Evolutionary conservation across 2,888 invertebrate genomes (phyloP), one percentile per base, ranked within the genome.

Genomic region (Drosophila kuntzei): DNA sequence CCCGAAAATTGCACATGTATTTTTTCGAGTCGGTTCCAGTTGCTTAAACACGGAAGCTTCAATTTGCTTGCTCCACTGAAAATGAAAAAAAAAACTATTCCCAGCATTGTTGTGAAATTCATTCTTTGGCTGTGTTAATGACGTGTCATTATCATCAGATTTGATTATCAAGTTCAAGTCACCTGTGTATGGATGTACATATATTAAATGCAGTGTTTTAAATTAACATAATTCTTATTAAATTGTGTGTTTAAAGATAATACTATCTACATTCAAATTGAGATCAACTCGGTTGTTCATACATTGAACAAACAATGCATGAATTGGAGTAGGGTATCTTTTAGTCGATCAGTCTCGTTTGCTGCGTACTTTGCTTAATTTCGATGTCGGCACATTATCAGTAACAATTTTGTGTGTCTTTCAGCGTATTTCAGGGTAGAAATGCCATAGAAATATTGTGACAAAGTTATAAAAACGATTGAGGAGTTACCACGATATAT

Each of bases 71-170:
- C 49, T 51, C 32, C 36, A 34, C 44, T 34, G 51, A 41, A 39
- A 50, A 55, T 57, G 7, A 44, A 25, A 44, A 25, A 47, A 46
- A 16, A 11, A 46, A 14, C 53, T 16, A 53, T 67, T 86, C 84
- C 61, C 76, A 89, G 74, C 80, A 88, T 89, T 88, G 83, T 88
- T 66, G 85, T 18, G 20, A 20, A 60, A 61, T 67, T 61, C 71
- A 57, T 55, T 49, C 57, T 25, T 49, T 41, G 71, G 71, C 67
- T 65, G 63, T 64, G 39, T 62, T 77, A 87, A 90, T 90, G 89
- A 89, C 90, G 76, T 89, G 83, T 90, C 84, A 91, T 90, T 89
- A 89, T 90, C 71, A 50, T 85, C 83, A 71, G 86, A 85, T 90
- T 90, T 89, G 81, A 79, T 88, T 85, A 79, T 58, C 61, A 68